Conservation (phyloP, 2,797 vertebrate species). For the Bothrops alternatus region DNA sequence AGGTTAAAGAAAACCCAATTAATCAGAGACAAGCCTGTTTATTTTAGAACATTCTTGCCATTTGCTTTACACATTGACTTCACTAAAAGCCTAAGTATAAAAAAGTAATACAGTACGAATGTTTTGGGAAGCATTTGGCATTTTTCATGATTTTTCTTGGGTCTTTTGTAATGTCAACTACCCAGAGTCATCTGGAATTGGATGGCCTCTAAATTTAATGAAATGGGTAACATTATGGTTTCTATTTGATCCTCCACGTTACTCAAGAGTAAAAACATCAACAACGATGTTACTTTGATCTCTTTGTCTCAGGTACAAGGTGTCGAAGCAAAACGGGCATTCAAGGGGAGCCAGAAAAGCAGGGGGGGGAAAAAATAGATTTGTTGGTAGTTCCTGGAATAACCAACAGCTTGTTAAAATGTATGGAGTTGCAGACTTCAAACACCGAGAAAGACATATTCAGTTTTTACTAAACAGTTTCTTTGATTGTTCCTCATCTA, state of each 20-base stretch:
- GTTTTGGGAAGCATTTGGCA: not conserved
- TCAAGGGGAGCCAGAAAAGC: not conserved
- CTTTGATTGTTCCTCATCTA: not conserved
- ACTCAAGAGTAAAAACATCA: not conserved
- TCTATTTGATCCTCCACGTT: not conserved
- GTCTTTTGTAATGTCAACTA: not conserved
- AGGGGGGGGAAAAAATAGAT: not conserved
- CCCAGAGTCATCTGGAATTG: not conserved
- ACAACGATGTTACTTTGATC: not conserved
- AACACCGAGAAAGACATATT: not conserved
- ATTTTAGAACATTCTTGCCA: not conserved
- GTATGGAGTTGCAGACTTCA: not conserved
- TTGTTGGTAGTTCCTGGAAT: not conserved
- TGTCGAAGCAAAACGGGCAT: no score
- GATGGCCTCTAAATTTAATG: not conserved
- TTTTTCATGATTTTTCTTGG: not conserved
- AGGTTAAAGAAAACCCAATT: not conserved
- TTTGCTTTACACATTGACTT: not conserved
- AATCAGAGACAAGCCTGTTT: not conserved
- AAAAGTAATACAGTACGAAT: not conserved
- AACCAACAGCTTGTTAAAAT: not conserved
- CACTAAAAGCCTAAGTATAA: not conserved
- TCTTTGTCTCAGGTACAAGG: not conserved
- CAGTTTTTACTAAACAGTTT: not conserved
- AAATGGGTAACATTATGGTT: not conserved